These are phyloP conservation scores for Batillaria attramentaria DNA, from an alignment of 1,140 invertebrate genomes.

Conservation along the genomic window DNA sequence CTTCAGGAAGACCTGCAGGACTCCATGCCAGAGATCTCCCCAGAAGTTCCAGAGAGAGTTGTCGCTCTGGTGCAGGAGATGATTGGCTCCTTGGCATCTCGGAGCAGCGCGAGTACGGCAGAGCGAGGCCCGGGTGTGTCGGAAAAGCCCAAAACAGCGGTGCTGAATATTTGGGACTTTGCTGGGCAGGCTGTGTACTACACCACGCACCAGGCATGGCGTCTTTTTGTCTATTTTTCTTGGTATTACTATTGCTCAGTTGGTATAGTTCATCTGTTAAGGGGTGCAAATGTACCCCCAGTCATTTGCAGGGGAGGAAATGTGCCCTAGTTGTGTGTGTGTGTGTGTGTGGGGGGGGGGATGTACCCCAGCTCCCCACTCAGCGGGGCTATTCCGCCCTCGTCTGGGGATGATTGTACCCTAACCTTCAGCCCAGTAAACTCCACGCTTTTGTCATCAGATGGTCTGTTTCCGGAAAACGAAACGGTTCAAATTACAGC, in stretches of 20 bases:
- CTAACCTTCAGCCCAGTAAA: no score
- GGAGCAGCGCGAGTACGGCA: constrained; percentile 32
- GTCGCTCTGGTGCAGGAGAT: constrained; percentile 61
- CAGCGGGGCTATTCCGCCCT: no score
- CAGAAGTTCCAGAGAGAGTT: constrained; percentile 59
- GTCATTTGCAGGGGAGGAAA: neutral
- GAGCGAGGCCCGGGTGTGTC: no score
- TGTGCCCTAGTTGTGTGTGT: neutral
- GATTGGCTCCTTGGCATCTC: constrained; percentile 41
- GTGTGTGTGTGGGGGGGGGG: neutral
- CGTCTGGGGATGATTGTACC: no score
- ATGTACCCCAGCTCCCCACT: neutral
- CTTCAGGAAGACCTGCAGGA: constrained; percentile 30
- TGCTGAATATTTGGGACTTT: constrained; percentile 72
- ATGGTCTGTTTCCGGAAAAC: no score
- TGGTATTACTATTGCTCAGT: neutral
- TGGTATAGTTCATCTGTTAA: neutral
- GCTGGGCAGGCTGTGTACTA: constrained; percentile 69
- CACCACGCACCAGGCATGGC: constrained; percentile 68
- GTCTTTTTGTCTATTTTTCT: neutral
- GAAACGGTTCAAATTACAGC: no score
- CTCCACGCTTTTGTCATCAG: no score
- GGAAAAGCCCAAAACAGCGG: constrained; percentile 43
- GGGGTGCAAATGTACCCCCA: neutral
- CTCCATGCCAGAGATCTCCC: constrained; percentile 43